phyloP scores from a whole-genome alignment of 2,888 invertebrate genomes.

The Anorthoa munda region DNA sequence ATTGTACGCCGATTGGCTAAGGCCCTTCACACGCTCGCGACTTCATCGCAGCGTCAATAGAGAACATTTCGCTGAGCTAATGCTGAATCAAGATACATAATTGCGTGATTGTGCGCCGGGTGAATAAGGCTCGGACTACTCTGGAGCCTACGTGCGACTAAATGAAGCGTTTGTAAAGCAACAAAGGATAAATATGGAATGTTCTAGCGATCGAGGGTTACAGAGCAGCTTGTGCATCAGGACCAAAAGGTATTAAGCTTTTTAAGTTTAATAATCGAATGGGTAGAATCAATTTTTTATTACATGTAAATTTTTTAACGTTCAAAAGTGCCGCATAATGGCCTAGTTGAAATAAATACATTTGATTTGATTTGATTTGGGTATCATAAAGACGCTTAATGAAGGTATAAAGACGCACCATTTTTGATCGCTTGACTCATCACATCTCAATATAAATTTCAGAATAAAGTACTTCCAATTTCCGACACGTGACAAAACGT shows the following conservation, averaged over 20 bases:
- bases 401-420: not conserved
- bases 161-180: not conserved
- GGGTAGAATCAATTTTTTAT: too few relatives aligned
- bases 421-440: not conserved
- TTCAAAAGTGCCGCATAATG: too few relatives aligned
- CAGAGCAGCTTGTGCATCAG: not conserved
- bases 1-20: slow-evolving; percentile 52
- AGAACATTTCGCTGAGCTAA: slow-evolving; percentile 51
- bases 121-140: slow-evolving; percentile 20
- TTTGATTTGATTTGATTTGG: too few relatives aligned
- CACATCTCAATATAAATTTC: not conserved
- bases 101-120: slow-evolving; percentile 44
- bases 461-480: not conserved
- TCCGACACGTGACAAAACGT: too few relatives aligned
- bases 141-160: not conserved
- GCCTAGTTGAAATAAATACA: too few relatives aligned
- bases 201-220: not conserved
- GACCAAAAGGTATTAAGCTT: not conserved
- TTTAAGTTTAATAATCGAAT: not conserved
- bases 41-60: slow-evolving; percentile 24
- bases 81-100: slow-evolving; percentile 49
- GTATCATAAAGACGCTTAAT: too few relatives aligned
- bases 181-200: not conserved
- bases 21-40: slow-evolving; percentile 40
- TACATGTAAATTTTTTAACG: too few relatives aligned